Percentiles rank a stretch among this genome's conserved stretches.
These are phyloP conservation scores for Corythornis leucogaster DNA, from an alignment of 2,797 vertebrate genomes.

Conservation along the genomic window DNA sequence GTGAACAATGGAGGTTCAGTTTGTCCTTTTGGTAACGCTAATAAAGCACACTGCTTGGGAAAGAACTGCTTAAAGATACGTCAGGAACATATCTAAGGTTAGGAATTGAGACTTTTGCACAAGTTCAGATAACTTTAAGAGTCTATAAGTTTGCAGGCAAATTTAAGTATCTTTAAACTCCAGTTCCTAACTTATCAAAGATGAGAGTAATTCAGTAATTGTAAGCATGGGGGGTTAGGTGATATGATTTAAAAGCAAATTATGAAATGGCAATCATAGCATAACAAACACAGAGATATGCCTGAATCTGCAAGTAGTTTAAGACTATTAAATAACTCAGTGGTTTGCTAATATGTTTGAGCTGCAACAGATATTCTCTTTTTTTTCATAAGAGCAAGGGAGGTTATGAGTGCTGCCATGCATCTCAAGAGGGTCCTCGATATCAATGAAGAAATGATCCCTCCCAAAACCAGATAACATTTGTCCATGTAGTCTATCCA, in stretches of 20 bases:
- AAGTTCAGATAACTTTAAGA: neutral
- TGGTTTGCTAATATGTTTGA: neutral
- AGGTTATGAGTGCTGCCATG: neutral
- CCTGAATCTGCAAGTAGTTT: neutral
- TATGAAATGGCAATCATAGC: neutral
- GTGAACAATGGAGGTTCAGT: neutral
- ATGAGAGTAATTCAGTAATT: neutral
- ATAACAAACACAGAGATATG: neutral
- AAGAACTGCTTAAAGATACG: neutral
- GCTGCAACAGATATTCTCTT: neutral
- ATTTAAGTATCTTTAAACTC: neutral
- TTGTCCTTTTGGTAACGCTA: neutral
- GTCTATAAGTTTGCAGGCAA: neutral
- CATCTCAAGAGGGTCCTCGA: neutral
- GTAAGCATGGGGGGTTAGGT: neutral
- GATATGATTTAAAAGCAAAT: neutral
- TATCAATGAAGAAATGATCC: constrained; percentile 7
- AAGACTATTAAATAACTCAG: neutral
- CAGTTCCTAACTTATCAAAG: neutral
- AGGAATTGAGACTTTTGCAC: neutral
- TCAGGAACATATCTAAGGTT: neutral
- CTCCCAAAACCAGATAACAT: neutral
- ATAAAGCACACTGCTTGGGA: neutral
- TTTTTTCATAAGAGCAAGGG: neutral
- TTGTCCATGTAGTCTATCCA: constrained; percentile 17